Percentiles rank a stretch among this genome's conserved stretches.
Evolutionary conservation across 2,113 vertebrate species (phyloP).

Genomic region (Pongo abelii): DNA sequence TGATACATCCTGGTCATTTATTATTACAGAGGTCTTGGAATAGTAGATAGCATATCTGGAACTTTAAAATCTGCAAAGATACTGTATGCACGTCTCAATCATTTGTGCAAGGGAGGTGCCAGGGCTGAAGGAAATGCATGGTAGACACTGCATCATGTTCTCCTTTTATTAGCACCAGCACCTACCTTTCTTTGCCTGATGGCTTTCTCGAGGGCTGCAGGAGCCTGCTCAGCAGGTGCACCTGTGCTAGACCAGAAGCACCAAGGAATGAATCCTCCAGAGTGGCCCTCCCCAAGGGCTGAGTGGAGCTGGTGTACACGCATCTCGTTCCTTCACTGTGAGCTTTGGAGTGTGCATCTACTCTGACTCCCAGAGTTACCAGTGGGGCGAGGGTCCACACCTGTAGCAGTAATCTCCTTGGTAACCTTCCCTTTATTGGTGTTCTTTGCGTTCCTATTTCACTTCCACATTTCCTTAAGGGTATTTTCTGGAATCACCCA

Average conservation of each 20-base stretch:
- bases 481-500: not conserved
- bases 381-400: not conserved
- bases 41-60: not conserved
- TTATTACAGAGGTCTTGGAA: not conserved
- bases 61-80: not conserved
- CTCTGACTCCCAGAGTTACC: not conserved
- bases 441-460: accelerated
- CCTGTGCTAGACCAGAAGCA: accelerated
- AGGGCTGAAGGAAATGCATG: not conserved
- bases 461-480: not conserved
- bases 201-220: not conserved
- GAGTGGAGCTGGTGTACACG: accelerated
- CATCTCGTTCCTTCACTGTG: not conserved
- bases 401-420: accelerated
- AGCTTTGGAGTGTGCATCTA: not conserved
- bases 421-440: not conserved
- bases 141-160: not conserved
- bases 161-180: not conserved
- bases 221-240: accelerated
- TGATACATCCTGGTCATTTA: not conserved
- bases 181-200: not conserved
- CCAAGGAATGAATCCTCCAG: not conserved
- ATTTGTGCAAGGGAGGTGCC: not conserved
- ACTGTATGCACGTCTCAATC: accelerated
- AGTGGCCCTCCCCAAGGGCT: not conserved